Evolutionary conservation across 2,888 invertebrate genomes (phyloP).

Genomic region (Agonopterix arenella): DNA sequence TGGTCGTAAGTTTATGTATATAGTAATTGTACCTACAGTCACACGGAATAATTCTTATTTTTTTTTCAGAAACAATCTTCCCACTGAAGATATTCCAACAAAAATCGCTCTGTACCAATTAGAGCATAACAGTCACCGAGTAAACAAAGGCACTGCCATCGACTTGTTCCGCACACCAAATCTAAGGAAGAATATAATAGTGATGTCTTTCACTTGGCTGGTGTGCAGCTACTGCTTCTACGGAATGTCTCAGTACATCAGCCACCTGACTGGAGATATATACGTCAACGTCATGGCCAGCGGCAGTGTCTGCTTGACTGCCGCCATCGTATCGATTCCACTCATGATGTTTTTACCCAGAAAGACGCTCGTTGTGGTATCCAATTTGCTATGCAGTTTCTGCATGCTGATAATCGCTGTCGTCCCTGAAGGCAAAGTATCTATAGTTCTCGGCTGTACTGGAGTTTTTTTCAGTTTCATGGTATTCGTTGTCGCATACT

Average conservation of each 20-base stretch:
- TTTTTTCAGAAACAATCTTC: slow-evolving; percentile 49
- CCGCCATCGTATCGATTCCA: slow-evolving; percentile 78
- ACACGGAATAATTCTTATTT: not conserved
- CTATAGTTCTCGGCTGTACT: slow-evolving; percentile 79
- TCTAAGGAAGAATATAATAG: slow-evolving; percentile 80
- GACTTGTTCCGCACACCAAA: slow-evolving; percentile 82
- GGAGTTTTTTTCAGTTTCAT: slow-evolving; percentile 88
- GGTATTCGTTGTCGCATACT: slow-evolving; percentile 87
- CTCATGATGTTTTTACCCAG: slow-evolving; percentile 80
- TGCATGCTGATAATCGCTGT: slow-evolving; percentile 79
- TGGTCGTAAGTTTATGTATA: too few relatives aligned
- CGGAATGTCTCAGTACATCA: slow-evolving; percentile 87
- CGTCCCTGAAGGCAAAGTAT: slow-evolving; percentile 55
- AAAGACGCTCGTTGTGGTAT: slow-evolving; percentile 75
- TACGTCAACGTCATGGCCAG: slow-evolving; percentile 87
- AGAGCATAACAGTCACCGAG: slow-evolving; percentile 25
- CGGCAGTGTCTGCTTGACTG: slow-evolving; percentile 76
- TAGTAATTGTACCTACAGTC: too few relatives aligned
- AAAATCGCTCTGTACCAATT: slow-evolving; percentile 49
- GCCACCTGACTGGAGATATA: slow-evolving; percentile 84
- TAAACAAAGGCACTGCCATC: slow-evolving; percentile 59
- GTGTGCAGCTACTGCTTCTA: slow-evolving; percentile 85
- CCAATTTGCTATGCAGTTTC: slow-evolving; percentile 75
- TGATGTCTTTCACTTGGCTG: slow-evolving; percentile 85
- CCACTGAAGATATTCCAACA: slow-evolving; percentile 51